phyloP scores from a whole-genome alignment of 2,113 vertebrate genomes.

The Grammomys surdaster region DNA sequence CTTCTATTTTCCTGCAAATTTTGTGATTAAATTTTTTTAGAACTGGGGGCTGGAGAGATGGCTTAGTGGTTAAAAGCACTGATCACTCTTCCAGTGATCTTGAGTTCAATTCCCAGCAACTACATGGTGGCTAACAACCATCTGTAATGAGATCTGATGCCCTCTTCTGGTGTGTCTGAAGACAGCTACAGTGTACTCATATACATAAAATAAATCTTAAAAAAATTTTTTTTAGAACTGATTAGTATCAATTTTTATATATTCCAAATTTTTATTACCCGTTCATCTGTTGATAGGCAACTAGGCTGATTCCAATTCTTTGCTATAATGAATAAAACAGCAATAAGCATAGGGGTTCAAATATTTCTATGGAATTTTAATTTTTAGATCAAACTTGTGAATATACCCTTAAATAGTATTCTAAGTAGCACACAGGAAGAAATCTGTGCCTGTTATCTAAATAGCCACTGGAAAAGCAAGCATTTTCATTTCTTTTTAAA shows the following conservation, averaged over 20 bases:
- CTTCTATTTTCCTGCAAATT: not conserved
- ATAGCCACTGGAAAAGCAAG: not conserved
- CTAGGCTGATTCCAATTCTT: not conserved
- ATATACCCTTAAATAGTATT: conserved; percentile 24
- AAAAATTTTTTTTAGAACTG: not conserved
- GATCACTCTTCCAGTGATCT: no score
- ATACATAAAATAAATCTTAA: no score
- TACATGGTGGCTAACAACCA: no score
- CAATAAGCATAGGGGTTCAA: not conserved
- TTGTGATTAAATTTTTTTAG: not conserved
- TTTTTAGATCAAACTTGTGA: conserved; percentile 55
- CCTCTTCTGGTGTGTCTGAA: no score
- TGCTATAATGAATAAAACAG: not conserved
- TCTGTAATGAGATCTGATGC: no score
- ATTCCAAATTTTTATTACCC: not conserved
- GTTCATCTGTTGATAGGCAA: not conserved
- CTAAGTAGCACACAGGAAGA: not conserved
- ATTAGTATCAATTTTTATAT: not conserved
- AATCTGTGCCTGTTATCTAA: conserved; percentile 34
- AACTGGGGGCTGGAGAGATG: no score
- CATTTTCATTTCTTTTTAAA: not conserved
- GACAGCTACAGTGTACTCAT: no score
- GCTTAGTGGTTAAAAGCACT: no score
- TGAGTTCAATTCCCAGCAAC: no score
- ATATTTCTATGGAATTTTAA: not conserved